Percentiles rank a stretch among this genome's conserved stretches.
phyloP scores from a whole-genome alignment of 2,113 vertebrate genomes.

The Microtus pennsylvanicus region DNA sequence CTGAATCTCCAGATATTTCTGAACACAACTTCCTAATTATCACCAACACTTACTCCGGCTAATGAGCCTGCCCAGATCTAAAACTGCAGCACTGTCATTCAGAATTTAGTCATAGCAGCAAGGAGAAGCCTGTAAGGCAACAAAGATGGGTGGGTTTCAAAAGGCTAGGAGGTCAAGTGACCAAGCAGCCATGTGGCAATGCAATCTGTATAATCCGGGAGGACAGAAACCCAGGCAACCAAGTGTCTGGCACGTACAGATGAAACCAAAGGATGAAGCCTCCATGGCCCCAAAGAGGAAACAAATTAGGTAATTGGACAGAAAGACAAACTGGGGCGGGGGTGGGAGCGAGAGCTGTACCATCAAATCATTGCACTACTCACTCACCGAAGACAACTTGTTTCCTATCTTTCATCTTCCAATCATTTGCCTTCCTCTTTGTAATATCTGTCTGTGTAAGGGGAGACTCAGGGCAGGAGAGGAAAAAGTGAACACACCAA shows the following conservation, averaged over 20 bases:
- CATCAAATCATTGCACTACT: constrained; percentile 6
- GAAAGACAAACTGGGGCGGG: constrained; percentile 3
- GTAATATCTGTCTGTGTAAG: background rate
- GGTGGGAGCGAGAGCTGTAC: background rate
- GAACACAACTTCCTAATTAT: constrained; percentile 68
- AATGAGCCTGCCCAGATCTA: constrained; percentile 51
- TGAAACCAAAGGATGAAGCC: background rate
- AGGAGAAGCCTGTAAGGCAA: background rate
- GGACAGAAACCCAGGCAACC: constrained; percentile 11
- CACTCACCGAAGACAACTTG: background rate
- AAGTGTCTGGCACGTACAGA: background rate
- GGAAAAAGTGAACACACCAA: background rate
- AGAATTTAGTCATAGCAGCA: constrained; percentile 5
- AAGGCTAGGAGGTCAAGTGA: background rate
- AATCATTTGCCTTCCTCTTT: background rate
- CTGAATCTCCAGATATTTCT: constrained; percentile 42
- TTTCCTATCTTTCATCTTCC: background rate
- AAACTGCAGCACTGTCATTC: background rate
- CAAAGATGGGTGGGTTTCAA: background rate
- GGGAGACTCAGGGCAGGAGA: background rate
- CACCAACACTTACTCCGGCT: constrained; percentile 49
- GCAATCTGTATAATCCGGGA: background rate
- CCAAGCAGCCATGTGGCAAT: background rate
- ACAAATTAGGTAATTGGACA: constrained; percentile 21
- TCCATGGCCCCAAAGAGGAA: constrained; percentile 56